A percentile compares a stretch with the other conserved stretches of the same genome.
These are phyloP conservation scores for Cyrtorhinus lividipennis DNA, from an alignment of 1,140 invertebrate species.

Conservation along the genomic window DNA sequence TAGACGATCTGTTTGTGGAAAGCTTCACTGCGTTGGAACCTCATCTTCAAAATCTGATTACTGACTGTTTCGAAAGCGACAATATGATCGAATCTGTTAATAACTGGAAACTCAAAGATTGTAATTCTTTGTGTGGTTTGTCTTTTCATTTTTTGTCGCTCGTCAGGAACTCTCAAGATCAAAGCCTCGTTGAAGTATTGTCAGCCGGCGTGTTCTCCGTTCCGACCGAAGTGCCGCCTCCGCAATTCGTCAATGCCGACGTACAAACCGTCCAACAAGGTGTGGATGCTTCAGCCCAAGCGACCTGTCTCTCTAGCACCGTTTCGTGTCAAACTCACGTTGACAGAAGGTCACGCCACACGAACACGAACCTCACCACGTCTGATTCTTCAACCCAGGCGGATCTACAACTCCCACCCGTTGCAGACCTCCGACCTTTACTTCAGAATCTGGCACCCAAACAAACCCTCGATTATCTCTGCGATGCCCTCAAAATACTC, in stretches of 20 bases:
- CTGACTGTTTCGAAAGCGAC: neutral
- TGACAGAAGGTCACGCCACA: neutral
- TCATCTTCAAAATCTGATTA: neutral
- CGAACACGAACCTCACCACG: neutral
- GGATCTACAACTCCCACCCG: neutral
- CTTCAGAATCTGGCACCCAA: neutral
- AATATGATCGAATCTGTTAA: neutral
- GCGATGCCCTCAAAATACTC: neutral
- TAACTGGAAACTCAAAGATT: neutral
- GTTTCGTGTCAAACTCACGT: neutral
- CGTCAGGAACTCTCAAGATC: neutral
- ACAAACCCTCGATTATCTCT: neutral
- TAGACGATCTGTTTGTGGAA: neutral
- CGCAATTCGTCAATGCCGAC: neutral
- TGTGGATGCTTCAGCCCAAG: neutral
- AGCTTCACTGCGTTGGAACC: neutral
- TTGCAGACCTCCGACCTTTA: neutral
- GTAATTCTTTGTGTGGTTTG: neutral
- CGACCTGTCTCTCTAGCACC: neutral
- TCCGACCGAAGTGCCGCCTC: no score
- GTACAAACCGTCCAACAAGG: neutral
- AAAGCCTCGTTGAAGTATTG: neutral
- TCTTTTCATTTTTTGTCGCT: neutral
- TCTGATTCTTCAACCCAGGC: neutral
- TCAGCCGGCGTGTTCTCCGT: neutral